Evolutionary conservation across 2,888 invertebrate species (phyloP), one percentile per base, ranked within the genome.

Genomic region (Acleris sparsana): DNA sequence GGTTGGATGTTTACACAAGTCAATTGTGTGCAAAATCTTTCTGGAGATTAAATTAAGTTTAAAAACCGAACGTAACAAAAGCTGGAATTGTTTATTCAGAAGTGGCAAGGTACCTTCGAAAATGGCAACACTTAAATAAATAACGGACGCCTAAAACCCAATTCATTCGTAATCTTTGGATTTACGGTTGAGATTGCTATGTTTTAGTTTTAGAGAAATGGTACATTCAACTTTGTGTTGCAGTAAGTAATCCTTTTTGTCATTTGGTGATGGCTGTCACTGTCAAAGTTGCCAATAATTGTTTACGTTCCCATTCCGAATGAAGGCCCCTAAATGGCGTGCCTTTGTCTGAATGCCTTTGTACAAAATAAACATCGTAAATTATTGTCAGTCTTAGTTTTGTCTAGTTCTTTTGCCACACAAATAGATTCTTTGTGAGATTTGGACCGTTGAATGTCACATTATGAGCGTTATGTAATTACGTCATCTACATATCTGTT

Each of bases 211-310:
- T 18, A 52, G 39, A 49, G n/a, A 17, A 53, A 33, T 9, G 70
- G 56, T 70, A 73, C 70, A 52, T 53, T 72, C 71, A 71, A 62
- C 25, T 75, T 74, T 75, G 67, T 65, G 62, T 69, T 58, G 64
- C 70, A 62, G 74, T 68, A 77, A 78, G 77, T 88, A 89, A 92
- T 89, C 92, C 92, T 89, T 91, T 88, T 85, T 86, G 88, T 85
- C 77, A 80, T 77, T 80, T 85, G 74, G 82, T 83, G 83, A 86
- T 78, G 86, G 80, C 80, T 89, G 92, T 91, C 91, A 88, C 80
- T 89, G 92, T 91, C 91, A 88, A 87, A 83, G 82, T 86, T 84
- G 79, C 80, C 86, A 88, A 66, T 66, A 66, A 90, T 90, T 91
- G 90, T 92, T 86, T 88, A 85, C 76, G 81, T 74, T 75, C 84